Evolutionary conservation across 2,797 vertebrate species (phyloP).

Genomic region (Aulostomus chinensis): DNA sequence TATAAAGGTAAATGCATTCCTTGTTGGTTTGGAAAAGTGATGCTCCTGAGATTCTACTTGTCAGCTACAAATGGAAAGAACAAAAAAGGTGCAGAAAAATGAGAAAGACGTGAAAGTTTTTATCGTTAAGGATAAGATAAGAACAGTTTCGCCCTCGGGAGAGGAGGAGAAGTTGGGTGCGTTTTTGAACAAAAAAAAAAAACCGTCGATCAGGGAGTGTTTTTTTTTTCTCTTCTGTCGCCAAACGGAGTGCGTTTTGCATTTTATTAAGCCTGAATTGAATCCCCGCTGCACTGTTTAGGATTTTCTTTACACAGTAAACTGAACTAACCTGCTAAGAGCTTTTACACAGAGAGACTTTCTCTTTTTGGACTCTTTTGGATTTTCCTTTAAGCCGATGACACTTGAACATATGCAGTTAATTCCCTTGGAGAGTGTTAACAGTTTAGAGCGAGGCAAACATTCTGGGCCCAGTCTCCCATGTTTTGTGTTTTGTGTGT

Average conservation of each 20-base stretch:
- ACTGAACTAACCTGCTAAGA: slow-evolving; percentile 36
- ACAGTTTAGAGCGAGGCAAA: slow-evolving; percentile 39
- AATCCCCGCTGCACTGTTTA: slow-evolving; percentile 35
- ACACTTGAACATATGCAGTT: slow-evolving; percentile 36
- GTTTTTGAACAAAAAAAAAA: slow-evolving; percentile 38
- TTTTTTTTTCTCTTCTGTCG: slow-evolving; percentile 22
- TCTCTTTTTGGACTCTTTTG: slow-evolving; percentile 40
- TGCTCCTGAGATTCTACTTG: slow-evolving; percentile 36
- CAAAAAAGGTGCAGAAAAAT: slow-evolving; percentile 3
- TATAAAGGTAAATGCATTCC: neutral
- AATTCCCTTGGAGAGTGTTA: slow-evolving; percentile 58
- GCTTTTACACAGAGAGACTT: slow-evolving; percentile 23
- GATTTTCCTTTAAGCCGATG: slow-evolving; percentile 42
- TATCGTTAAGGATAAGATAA: slow-evolving; percentile 17
- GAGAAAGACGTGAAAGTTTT: slow-evolving; percentile 27
- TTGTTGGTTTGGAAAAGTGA: slow-evolving; percentile 10
- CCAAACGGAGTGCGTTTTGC: slow-evolving; percentile 36
- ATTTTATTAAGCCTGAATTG: slow-evolving; percentile 41
- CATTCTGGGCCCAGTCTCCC: slow-evolving; percentile 25
- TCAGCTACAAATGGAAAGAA: slow-evolving; percentile 23
- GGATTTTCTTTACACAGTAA: slow-evolving; percentile 36
- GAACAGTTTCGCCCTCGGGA: slow-evolving; percentile 19
- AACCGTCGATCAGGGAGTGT: slow-evolving; percentile 43
- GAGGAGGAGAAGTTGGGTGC: slow-evolving; percentile 48
- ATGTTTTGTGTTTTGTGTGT: slow-evolving; percentile 17